Conservation (phyloP, 2,888 invertebrate species). For the Eudasyphora cyanicolor region DNA sequence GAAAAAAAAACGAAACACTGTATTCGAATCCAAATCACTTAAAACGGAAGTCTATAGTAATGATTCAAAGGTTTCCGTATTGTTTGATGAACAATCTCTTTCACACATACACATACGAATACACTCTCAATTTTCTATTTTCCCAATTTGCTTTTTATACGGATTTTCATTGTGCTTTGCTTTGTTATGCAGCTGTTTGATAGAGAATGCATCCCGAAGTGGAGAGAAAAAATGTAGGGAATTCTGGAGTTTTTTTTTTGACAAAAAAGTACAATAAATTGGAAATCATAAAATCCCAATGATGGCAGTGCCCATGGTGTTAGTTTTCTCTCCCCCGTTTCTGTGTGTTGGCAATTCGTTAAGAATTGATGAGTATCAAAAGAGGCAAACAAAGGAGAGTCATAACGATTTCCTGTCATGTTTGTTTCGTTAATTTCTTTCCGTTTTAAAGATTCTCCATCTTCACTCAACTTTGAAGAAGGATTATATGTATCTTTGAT, state of each 20-base stretch:
- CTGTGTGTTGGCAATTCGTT: not conserved
- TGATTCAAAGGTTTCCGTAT: conserved; percentile 65
- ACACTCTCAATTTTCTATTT: not conserved
- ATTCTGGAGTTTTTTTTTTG: conserved; percentile 12
- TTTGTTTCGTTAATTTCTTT: not conserved
- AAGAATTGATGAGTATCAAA: not conserved
- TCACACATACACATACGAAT: not conserved
- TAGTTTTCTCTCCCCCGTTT: not conserved
- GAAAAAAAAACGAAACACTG: not conserved
- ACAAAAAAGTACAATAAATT: conserved; percentile 49
- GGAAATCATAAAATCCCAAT: conserved; percentile 34
- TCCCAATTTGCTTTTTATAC: conserved; percentile 12
- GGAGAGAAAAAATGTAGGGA: not conserved
- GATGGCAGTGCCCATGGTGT: not conserved
- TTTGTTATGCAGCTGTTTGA: conserved; percentile 43
- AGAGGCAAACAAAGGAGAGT: conserved; percentile 17
- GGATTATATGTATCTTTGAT: conserved; percentile 22
- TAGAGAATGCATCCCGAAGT: conserved; percentile 27
- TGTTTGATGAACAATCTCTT: conserved; percentile 37
- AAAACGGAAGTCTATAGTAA: conserved; percentile 59
- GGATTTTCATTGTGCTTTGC: not conserved
- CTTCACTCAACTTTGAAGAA: not conserved
- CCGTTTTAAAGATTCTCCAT: not conserved
- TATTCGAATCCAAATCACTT: conserved; percentile 40
- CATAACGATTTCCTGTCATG: conserved; percentile 46